phyloP scores from a whole-genome alignment of 2,113 vertebrate species.

The Oreochromis aureus region DNA sequence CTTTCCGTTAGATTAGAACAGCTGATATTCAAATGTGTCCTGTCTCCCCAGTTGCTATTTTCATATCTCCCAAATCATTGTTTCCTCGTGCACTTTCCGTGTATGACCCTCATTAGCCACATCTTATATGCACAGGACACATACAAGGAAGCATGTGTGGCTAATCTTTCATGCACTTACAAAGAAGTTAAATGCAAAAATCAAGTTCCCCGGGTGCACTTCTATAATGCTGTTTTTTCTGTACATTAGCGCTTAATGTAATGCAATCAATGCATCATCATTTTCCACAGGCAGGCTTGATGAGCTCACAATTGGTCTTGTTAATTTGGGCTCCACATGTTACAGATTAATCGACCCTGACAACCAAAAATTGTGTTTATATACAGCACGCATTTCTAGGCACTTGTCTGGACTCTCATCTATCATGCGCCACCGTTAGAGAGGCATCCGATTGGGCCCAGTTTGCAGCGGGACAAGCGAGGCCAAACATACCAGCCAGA shows the following conservation, averaged over 20 bases:
- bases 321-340: neutral
- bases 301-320: neutral
- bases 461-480: neutral
- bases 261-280: neutral
- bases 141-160: neutral
- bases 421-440: neutral
- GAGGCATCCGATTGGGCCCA: neutral
- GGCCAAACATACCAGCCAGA: neutral
- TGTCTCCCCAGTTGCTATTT: neutral
- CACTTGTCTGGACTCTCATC: neutral
- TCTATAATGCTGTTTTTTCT: neutral
- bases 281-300: neutral
- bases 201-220: neutral
- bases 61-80: neutral
- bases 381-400: neutral
- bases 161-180: neutral
- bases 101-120: neutral
- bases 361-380: neutral
- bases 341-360: neutral
- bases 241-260: neutral
- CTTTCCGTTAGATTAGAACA: neutral
- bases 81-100: neutral
- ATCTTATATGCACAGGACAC: neutral
- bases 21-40: conserved; percentile 7
- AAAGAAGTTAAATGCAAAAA: neutral